Evolutionary conservation across 2,888 invertebrate genomes (phyloP), one percentile per base, ranked within the genome.

Genomic region (Cordilura impudica): DNA sequence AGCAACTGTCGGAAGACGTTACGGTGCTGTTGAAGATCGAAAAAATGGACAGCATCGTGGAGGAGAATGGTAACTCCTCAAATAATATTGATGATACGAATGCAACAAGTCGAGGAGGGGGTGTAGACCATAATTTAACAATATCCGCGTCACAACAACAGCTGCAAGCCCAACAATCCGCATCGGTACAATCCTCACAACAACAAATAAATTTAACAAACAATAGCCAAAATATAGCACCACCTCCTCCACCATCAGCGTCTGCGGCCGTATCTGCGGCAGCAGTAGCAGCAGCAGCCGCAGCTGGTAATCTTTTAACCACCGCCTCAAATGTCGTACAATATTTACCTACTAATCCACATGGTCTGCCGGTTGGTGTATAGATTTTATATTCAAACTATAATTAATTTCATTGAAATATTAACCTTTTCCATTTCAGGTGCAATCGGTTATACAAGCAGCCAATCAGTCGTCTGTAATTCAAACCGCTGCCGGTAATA

Each of bases 401-500:
- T 12, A 10, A 7, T 31, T 26, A 3, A 35, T 51, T 43, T 43
- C 0, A 14, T 39, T 53, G 39, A 26, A 4, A 2, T 4, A 21
- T 23, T 21, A 23, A 18, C 4, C 49, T 69, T 14, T 8, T 16
- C 18, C 6, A 65, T 56, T 78, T 61, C 45, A 81, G 81, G 81
- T 81, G 49, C 97, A 98, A 91, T 97, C 97, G 85, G 98, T 98
- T 82, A 98, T 98, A 90, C 98, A 98, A 91, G 95, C 97, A 82
- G 95, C 96, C 79, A 97, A 97, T 90, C 97, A 97, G 89, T 97
- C 97, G 89, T 97, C 97, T 83, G 98, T 98, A 66, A 98, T 98
- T 90, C 98, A 98, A 91, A 96, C 96, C 81, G 96, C 97, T 82
- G 95, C 96, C 83, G 94, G 96, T 67, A 96, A 95, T 89, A 93